Conservation (phyloP, 1,140 invertebrate species). For the Coenobita brevimanus region DNA sequence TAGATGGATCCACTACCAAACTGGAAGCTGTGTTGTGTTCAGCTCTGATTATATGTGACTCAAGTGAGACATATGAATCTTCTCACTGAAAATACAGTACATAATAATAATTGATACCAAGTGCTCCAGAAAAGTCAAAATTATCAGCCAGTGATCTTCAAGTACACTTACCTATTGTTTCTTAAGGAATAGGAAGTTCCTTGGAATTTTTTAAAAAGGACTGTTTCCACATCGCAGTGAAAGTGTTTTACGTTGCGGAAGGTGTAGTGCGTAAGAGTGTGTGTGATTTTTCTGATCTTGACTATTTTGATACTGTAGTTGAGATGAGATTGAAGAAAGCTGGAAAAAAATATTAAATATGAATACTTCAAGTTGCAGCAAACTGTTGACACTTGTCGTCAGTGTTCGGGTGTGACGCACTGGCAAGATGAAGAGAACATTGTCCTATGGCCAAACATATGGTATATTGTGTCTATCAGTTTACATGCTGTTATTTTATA, state of each 20-base stretch:
- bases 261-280: conserved; percentile 38
- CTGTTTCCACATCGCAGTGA: conserved; percentile 1
- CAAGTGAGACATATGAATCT: too few relatives aligned
- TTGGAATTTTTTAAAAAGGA: conserved; percentile 13
- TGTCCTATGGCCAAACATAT: conserved; percentile 34
- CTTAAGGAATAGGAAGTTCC: conserved; percentile 13
- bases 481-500: conserved; percentile 51
- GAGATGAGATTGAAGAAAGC: conserved; percentile 35
- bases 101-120: too few relatives aligned
- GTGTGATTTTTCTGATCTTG: conserved; percentile 43
- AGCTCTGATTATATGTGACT: not conserved
- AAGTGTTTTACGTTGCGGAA: not conserved
- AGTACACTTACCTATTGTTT: too few relatives aligned
- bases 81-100: too few relatives aligned
- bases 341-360: not conserved
- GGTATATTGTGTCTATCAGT: conserved; percentile 57
- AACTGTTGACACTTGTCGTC: not conserved
- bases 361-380: not conserved
- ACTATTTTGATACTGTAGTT: conserved; percentile 62
- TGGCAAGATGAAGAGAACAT: not conserved
- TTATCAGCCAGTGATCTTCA: too few relatives aligned
- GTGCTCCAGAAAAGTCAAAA: too few relatives aligned
- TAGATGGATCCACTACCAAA: conserved; percentile 1
- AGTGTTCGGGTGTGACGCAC: not conserved
- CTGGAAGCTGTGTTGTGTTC: not conserved